Percentiles rank a stretch among this genome's conserved stretches.
Conservation (phyloP, 2,888 invertebrate genomes). For the Acanthosepion lycidas region DNA sequence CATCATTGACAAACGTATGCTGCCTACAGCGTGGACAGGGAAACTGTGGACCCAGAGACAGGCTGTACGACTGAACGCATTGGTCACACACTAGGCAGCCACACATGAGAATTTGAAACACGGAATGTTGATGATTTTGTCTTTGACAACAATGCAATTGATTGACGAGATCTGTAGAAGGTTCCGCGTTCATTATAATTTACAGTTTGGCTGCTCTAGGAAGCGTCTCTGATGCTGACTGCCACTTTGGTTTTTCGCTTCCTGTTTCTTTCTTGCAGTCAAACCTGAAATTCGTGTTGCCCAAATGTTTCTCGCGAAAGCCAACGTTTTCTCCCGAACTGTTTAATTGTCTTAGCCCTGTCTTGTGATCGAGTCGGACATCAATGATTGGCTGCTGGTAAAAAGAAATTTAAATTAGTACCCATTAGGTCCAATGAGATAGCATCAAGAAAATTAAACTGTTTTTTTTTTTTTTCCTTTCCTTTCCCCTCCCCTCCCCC, state of each 20-base stretch:
- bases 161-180: not conserved
- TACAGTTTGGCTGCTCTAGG: not conserved
- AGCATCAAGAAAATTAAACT: not conserved
- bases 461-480: too few relatives aligned
- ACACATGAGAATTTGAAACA: not conserved
- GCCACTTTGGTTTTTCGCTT: not conserved
- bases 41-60: not conserved
- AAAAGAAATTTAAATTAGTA: not conserved
- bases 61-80: not conserved
- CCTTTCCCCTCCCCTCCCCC: too few relatives aligned
- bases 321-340: not conserved
- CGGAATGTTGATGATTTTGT: not conserved
- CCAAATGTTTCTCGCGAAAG: not conserved
- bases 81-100: conserved; percentile 16
- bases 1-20: not conserved
- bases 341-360: not conserved
- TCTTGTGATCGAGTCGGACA: too few relatives aligned
- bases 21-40: not conserved
- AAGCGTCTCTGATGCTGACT: not conserved
- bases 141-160: conserved; percentile 24
- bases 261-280: not conserved
- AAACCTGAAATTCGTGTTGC: not conserved
- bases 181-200: not conserved
- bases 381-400: not conserved
- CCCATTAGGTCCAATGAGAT: not conserved